Base-by-base conservation (phyloP, 2,888 invertebrate species). In the Parnassius glacialis region DNA sequence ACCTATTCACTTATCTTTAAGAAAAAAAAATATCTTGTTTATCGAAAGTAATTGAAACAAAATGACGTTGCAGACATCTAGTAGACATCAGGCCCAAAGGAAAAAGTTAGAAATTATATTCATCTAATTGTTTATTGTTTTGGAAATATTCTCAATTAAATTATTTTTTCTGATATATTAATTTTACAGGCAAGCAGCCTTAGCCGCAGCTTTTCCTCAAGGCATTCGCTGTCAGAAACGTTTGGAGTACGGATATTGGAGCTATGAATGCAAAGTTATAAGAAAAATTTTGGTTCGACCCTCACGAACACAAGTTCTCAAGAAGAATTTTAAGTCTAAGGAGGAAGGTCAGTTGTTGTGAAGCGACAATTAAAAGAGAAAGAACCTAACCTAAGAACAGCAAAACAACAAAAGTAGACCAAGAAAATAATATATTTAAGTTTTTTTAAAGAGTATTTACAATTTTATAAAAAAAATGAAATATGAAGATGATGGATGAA, bases 221-320 rank as follows among this genome's bases (percentile, higher is more conserved):
- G 95, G 95, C 11, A 93, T 96, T 65, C 94, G 96, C 34, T 98
- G 98, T 80, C 98, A 98, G 82, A 98, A 98, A 87, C 98, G 98
- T 79, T 87, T 98, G 55, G 96, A 97, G 84, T 94, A 94, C 76
- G 98, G 98, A 0, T 98, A 98, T 81, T 98, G 97, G 97, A 97
- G 97, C 65, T 98, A 97, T 76, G 96, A 98, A 83, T 98, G 98
- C 80, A 97, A 94, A 70, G 96, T 96, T 12, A 97, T 98, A 84
- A 93, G 98, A 65, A 98, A 98, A 87, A 96, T 95, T 83, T 90
- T 97, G 5, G 95, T 97, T 72, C 93, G 98, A 62, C 94, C 95
- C 7, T 97, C 98, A 0, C 94, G 98, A 61, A 96, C 97, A 1
- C 94, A 95, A 70, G 93, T 95, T 65, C 85, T 98, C 67, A 95